A percentile compares a stretch with the other conserved stretches of the same genome.
Conservation (phyloP, 2,797 vertebrate species). For the Manis javanica region DNA sequence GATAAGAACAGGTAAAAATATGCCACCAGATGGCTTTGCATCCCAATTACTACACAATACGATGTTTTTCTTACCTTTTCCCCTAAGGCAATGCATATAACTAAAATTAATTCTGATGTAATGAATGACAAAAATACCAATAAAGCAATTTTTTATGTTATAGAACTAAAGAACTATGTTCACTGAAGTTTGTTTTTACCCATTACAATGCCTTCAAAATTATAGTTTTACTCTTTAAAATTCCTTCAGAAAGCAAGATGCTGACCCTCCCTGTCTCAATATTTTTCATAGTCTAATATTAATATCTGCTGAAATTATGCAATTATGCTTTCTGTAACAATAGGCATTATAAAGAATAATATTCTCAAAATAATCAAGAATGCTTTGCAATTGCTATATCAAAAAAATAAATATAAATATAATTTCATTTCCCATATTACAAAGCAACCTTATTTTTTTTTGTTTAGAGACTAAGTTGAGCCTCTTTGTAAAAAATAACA, state of each 20-base stretch:
- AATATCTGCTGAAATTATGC: background rate
- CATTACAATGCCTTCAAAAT: background rate
- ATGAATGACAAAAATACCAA: background rate
- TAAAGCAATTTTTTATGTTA: background rate
- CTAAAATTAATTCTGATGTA: background rate
- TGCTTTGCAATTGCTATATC: background rate
- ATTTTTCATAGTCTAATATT: background rate
- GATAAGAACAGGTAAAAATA: background rate
- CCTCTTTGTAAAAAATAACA: background rate
- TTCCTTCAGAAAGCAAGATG: background rate
- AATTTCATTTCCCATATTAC: background rate
- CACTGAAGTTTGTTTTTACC: background rate
- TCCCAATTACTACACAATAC: background rate
- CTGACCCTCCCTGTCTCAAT: accelerated
- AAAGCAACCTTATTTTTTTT: background rate
- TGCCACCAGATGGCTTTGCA: background rate
- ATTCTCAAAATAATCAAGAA: background rate
- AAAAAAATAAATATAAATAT: background rate
- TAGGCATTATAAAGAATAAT: background rate
- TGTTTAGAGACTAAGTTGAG: background rate
- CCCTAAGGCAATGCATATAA: background rate
- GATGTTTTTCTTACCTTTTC: background rate
- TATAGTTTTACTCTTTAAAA: background rate
- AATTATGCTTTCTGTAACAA: background rate
- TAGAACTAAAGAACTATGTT: background rate